Base-by-base conservation (phyloP, 2,888 invertebrate species). In the Clanis bilineata region DNA sequence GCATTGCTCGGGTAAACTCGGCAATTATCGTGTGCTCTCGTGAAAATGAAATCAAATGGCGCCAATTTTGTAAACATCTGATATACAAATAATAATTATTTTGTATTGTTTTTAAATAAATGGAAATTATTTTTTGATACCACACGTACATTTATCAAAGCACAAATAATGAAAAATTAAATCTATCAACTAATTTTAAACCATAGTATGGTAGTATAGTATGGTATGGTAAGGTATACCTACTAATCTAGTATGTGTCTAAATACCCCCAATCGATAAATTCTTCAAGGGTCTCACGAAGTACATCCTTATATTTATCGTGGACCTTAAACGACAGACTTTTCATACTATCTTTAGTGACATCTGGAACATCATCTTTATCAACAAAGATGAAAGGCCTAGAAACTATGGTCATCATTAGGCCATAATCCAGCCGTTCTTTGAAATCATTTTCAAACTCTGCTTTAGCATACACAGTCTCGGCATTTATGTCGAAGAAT, bases 211-310 rank as follows among this genome's bases (percentile, higher is more conserved):
- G n/a, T n/a, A n/a, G n/a, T n/a, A n/a, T n/a, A n/a, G n/a, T n/a
- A n/a, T n/a, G n/a, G n/a, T n/a, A n/a, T n/a, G n/a, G n/a, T n/a
- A 32, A 32, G 9, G 1, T 7, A 36, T 36, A 10, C 7, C 18
- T 18, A 41, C 1, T 6, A 21, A 2, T 10, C 25, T 41, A 18
- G 12, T 6, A 39, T 15, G 18, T 23, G 58, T 60, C 67, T 22
- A 73, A 51, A 51, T 58, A 66, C 2, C 77, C 79, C 62, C 72
- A 70, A 4, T 73, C 69, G 23, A 76, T 65, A 60, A 76, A 81
- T 47, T 83, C 82, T 54, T 80, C 71, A 15, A 82, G 61, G 3
- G 73, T 65, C 4, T 71, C 81, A 10, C 60, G 60, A 22, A 80
- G 59, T 15, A 74, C 73, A 0, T 68, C 66, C 4, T 67, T 70